Percentiles rank a stretch among this genome's conserved stretches.
Evolutionary conservation across 2,113 vertebrate genomes (phyloP).

Genomic region (Crypturellus undulatus): DNA sequence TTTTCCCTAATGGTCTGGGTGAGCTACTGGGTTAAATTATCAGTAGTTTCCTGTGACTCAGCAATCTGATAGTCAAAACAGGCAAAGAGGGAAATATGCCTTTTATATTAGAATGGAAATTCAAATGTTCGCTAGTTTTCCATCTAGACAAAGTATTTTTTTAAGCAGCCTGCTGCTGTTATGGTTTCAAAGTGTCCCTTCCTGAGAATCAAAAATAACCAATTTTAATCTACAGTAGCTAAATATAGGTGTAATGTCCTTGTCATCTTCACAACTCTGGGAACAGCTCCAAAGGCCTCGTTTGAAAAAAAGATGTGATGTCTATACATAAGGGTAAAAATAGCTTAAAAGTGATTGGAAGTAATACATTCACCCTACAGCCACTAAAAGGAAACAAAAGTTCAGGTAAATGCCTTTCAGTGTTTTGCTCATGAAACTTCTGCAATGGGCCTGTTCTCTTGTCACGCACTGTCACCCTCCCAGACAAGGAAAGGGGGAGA

Average conservation of each 20-base stretch:
- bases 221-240: constrained; percentile 25
- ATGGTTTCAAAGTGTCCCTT: not conserved
- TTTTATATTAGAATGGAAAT: not conserved
- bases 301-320: not conserved
- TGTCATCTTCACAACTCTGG: not conserved
- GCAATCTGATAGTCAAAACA: not conserved
- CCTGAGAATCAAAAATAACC: not conserved
- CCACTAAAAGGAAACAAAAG: constrained; percentile 60
- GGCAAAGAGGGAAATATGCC: not conserved
- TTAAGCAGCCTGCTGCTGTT: not conserved
- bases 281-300: constrained; percentile 55
- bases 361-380: not conserved
- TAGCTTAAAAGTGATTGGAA: not conserved
- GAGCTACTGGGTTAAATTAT: not conserved
- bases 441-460: not conserved
- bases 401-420: not conserved
- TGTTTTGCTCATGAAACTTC: constrained; percentile 5
- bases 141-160: not conserved
- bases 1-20: not conserved
- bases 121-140: not conserved
- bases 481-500: not conserved
- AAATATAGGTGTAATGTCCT: not conserved
- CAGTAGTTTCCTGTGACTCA: not conserved
- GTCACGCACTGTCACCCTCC: not conserved
- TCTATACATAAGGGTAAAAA: constrained; percentile 61